Base-by-base conservation (phyloP, 1,140 invertebrate genomes). In the Hylyphantes graminicola region DNA sequence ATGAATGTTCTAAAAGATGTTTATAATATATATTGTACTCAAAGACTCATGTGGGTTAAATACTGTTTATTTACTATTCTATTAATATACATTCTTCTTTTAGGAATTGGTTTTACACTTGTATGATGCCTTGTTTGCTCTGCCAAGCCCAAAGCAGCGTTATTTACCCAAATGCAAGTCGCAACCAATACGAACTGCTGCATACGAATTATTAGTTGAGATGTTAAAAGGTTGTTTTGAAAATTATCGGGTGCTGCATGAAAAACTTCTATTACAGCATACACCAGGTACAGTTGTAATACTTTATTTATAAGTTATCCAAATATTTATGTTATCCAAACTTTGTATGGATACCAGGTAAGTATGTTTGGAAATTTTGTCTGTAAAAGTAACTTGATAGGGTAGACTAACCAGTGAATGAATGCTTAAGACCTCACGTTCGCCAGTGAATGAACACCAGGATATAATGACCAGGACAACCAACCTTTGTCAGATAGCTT, bases 121-220 rank as follows among this genome's bases (percentile, higher is more conserved):
- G 0, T 97, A 97, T 88, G 93, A 95, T 51, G 96, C 95, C 89
- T 90, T 98, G 7, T 98, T 98, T 89, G 95, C 96, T 51, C 92
- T 97, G 65, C 96, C 96, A 0, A 96, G 94, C 88, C 95, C 96
- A 0, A 92, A 93, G 76, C 93, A 95, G 73, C 92, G 96, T 15
- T 93, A 96, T 87, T 92, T 97, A 7, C 96, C 97, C 0, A 97
- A 97, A 88, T 98, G 96, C 89, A 98, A 98, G 90, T 96, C 95
- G 65, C 93, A 94, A 81, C 92, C 94, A 35, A 95, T 96, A 0
- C 91, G 97, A 51, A 95, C 95, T 0, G 94, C 96, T 2, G 95
- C 96, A 0, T 98, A 96, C 88, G 96, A 98, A 90, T 89, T 98
- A 0, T 89, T 98, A 0, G 94, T 97, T 13, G 97, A 98, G 88